These are phyloP conservation scores for Pinna nobilis DNA, from an alignment of 1,140 invertebrate genomes.

Conservation along the genomic window DNA sequence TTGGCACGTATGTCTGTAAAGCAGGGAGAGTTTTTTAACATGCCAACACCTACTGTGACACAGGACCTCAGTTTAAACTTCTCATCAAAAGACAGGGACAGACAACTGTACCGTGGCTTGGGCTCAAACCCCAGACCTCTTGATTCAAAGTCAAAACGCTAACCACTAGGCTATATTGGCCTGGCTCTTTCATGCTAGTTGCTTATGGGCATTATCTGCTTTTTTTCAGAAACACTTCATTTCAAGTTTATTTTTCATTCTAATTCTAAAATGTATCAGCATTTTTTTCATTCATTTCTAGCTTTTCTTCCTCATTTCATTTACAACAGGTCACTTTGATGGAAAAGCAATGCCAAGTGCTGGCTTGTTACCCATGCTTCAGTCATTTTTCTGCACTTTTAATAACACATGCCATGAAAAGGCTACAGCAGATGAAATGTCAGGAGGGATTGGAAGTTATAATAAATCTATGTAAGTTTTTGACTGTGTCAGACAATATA, in stretches of 20 bases:
- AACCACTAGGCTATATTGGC: too few relatives aligned
- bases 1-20: too few relatives aligned
- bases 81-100: too few relatives aligned
- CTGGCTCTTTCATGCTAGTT: too few relatives aligned
- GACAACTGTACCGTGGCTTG: too few relatives aligned
- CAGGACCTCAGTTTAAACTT: too few relatives aligned
- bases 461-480: constrained; percentile 32
- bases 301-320: not conserved
- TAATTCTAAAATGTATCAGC: not conserved
- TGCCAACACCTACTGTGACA: too few relatives aligned
- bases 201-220: not conserved
- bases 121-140: too few relatives aligned
- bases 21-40: too few relatives aligned
- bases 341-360: constrained; percentile 80
- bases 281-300: not conserved
- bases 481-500: too few relatives aligned
- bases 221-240: not conserved
- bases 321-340: constrained; percentile 78
- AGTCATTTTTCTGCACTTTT: constrained; percentile 77
- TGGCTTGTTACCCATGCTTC: constrained; percentile 78
- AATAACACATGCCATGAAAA: constrained; percentile 78
- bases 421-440: constrained; percentile 60
- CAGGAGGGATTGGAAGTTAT: constrained; percentile 45
- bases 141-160: too few relatives aligned
- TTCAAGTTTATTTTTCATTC: not conserved